Conservation (phyloP, 2,888 invertebrate genomes). For the Athripsodes cinereus region DNA sequence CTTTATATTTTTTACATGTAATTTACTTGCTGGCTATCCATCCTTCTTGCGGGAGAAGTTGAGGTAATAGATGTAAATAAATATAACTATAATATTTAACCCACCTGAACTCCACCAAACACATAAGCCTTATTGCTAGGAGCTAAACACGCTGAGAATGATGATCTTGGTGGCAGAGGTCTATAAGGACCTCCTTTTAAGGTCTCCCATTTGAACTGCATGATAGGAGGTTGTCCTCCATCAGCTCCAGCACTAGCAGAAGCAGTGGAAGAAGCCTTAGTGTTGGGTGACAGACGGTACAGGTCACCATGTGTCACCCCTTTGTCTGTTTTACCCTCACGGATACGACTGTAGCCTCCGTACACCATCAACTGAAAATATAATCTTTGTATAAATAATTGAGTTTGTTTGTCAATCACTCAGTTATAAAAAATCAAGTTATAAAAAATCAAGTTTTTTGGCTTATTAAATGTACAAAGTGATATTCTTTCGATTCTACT, state of each 20-base stretch:
- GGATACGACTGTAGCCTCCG: conserved; percentile 45
- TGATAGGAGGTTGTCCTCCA: conserved; percentile 40
- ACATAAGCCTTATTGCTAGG: conserved; percentile 65
- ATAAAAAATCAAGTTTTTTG: no score
- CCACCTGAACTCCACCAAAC: conserved; percentile 75
- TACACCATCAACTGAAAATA: conserved; percentile 41
- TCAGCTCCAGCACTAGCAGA: conserved; percentile 13
- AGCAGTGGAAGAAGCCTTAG: not conserved
- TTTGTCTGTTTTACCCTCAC: conserved; percentile 40
- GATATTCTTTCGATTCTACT: no score
- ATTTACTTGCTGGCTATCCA: no score
- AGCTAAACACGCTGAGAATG: conserved; percentile 57
- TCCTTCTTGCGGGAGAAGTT: no score
- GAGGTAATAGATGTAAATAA: no score
- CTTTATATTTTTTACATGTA: no score
- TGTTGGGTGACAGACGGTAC: conserved; percentile 35
- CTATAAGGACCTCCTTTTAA: conserved; percentile 60
- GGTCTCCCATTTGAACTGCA: conserved; percentile 66
- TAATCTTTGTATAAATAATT: no score
- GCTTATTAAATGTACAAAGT: no score
- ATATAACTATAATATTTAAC: no score
- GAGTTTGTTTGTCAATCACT: no score
- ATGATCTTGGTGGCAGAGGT: conserved; percentile 61
- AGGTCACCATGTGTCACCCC: conserved; percentile 44
- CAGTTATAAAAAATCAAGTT: no score